These are phyloP conservation scores for Melieria omissa DNA, from an alignment of 2,888 invertebrate genomes.

Conservation along the genomic window DNA sequence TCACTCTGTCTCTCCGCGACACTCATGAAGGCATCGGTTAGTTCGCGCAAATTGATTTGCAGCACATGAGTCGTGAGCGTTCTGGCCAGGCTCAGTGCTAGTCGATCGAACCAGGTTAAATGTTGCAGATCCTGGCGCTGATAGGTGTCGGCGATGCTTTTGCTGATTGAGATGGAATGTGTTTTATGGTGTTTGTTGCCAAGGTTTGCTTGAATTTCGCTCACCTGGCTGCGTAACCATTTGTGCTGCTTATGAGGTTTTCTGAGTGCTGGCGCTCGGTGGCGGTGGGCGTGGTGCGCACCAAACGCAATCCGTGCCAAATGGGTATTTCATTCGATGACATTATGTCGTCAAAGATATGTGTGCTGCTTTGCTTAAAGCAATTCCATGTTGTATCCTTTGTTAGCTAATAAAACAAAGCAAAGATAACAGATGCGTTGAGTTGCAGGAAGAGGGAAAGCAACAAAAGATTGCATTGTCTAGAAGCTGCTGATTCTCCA, in stretches of 20 bases:
- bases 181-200: too few relatives aligned
- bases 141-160: constrained; percentile 14
- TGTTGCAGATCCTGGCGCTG: constrained; percentile 53
- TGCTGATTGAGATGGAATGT: not conserved
- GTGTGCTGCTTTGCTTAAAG: constrained; percentile 53
- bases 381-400: constrained; percentile 64
- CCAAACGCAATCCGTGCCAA: constrained; percentile 73
- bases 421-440: too few relatives aligned
- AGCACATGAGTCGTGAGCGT: constrained; percentile 75
- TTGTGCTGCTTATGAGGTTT: not conserved
- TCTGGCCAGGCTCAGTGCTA: constrained; percentile 71
- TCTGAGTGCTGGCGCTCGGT: not conserved
- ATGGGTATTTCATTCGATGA: constrained; percentile 73
- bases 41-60: constrained; percentile 71
- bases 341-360: constrained; percentile 72
- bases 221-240: too few relatives aligned
- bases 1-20: constrained; percentile 35
- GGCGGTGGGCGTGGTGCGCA: constrained; percentile 32
- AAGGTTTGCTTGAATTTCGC: too few relatives aligned
- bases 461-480: too few relatives aligned
- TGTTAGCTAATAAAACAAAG: constrained; percentile 26
- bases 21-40: constrained; percentile 52
- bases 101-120: constrained; percentile 70
- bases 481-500: too few relatives aligned
- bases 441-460: too few relatives aligned